A percentile compares a stretch with the other conserved stretches of the same genome.
These are phyloP conservation scores for Rhimphoctona megacephalus DNA, from an alignment of 2,888 invertebrate genomes.

Conservation along the genomic window DNA sequence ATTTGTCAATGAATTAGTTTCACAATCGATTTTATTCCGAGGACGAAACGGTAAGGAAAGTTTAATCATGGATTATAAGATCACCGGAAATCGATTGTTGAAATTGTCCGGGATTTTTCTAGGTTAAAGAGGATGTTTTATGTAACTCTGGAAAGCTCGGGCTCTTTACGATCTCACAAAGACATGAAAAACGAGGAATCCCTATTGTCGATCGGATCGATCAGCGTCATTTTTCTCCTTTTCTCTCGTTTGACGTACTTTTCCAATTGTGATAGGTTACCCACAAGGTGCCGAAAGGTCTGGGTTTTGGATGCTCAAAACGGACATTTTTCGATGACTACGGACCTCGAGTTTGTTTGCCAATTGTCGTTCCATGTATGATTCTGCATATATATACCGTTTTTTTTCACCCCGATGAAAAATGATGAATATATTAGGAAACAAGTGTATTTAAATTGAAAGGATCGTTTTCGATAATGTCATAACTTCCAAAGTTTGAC, in stretches of 20 bases:
- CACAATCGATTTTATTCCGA: not conserved
- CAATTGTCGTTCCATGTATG: not conserved
- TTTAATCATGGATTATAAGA: not conserved
- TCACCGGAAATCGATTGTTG: slow-evolving; percentile 11
- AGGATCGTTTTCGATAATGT: too few relatives aligned
- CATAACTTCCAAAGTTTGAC: too few relatives aligned
- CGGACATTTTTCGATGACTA: slow-evolving; percentile 8
- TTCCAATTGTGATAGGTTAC: slow-evolving; percentile 27
- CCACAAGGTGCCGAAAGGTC: slow-evolving; percentile 17
- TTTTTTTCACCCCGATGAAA: not conserved
- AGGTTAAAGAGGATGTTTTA: slow-evolving; percentile 25
- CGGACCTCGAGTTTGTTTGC: not conserved
- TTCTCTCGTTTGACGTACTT: slow-evolving; percentile 25
- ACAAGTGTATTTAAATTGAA: too few relatives aligned
- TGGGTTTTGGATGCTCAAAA: slow-evolving; percentile 4
- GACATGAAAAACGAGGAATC: slow-evolving; percentile 23
- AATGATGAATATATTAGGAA: not conserved
- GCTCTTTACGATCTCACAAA: slow-evolving; percentile 16
- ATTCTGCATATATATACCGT: not conserved
- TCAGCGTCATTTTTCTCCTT: not conserved
- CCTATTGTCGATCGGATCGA: slow-evolving; percentile 17
- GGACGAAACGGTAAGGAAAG: not conserved
- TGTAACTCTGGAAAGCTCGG: slow-evolving; percentile 21
- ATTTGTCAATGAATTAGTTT: not conserved
- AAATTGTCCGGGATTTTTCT: not conserved